Percentiles rank a stretch among this genome's conserved stretches.
These are phyloP conservation scores for Psilopsiagon aymara DNA, from an alignment of 2,113 vertebrate species.

Conservation along the genomic window DNA sequence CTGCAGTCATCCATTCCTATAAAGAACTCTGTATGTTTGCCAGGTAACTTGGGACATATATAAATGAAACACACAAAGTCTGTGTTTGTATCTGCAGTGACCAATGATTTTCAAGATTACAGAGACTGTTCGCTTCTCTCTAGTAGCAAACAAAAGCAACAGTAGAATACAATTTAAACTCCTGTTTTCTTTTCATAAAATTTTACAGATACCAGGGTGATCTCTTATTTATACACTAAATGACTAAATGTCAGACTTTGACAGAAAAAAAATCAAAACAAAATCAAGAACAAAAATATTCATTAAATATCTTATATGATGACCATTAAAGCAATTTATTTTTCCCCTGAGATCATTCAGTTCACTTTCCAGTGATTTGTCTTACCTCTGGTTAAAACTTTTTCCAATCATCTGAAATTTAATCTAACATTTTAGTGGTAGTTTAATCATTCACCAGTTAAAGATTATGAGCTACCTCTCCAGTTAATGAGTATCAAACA, in stretches of 20 bases:
- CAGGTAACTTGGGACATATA: not conserved
- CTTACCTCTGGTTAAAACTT: constrained; percentile 12
- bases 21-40: not conserved
- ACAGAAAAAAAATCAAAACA: not conserved
- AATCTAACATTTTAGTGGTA: constrained; percentile 29
- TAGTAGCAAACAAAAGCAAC: not conserved
- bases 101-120: not conserved
- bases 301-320: not conserved
- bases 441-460: constrained; percentile 54
- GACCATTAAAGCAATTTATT: not conserved
- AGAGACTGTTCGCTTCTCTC: not conserved
- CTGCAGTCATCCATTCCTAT: not conserved
- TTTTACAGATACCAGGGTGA: not conserved
- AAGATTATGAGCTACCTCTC: constrained; percentile 1
- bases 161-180: not conserved
- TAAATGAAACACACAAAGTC: not conserved
- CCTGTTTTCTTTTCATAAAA: not conserved
- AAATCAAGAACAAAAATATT: not conserved
- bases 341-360: not conserved
- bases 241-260: not conserved
- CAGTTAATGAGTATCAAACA: constrained; percentile 52
- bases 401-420: constrained; percentile 12
- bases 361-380: not conserved
- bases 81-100: not conserved
- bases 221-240: not conserved